Evolutionary conservation across 1,140 invertebrate genomes (phyloP).

Genomic region (Nixonia krombeini): DNA sequence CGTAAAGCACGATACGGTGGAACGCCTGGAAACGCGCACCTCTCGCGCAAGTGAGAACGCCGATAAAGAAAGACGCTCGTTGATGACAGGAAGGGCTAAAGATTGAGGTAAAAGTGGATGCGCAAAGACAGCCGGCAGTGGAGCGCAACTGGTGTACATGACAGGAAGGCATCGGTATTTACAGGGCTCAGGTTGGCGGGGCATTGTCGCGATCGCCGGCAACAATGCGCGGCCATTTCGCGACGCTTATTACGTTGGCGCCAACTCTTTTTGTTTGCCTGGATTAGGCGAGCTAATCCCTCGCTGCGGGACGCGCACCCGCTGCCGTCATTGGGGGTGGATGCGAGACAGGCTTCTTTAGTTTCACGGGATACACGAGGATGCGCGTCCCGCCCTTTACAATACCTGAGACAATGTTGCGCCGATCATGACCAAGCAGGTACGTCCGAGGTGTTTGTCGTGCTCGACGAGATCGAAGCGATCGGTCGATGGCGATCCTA

Average conservation of each 20-base stretch:
- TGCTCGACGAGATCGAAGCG: too few relatives aligned
- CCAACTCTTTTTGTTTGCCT: slow-evolving; percentile 55
- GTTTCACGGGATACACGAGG: slow-evolving; percentile 6
- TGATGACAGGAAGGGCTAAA: not conserved
- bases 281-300: slow-evolving; percentile 50
- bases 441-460: not conserved
- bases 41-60: too few relatives aligned
- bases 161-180: slow-evolving; percentile 36
- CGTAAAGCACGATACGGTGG: too few relatives aligned
- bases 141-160: slow-evolving; percentile 14
- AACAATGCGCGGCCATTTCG: slow-evolving; percentile 44
- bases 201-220: slow-evolving; percentile 37
- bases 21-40: too few relatives aligned
- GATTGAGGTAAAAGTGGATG: slow-evolving; percentile 20
- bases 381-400: too few relatives aligned
- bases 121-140: slow-evolving; percentile 10
- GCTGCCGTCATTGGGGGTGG: not conserved
- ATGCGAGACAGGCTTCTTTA: slow-evolving; percentile 1
- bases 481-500: not conserved
- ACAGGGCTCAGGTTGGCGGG: slow-evolving; percentile 31
- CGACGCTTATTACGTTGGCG: slow-evolving; percentile 44
- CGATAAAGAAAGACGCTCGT: slow-evolving; percentile 17
- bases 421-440: not conserved
- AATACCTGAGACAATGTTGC: slow-evolving; percentile 14
- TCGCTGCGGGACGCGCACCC: slow-evolving; percentile 29